A percentile compares a stretch with the other conserved stretches of the same genome.
These are phyloP conservation scores for Cryptophagus acutangulus DNA, from an alignment of 2,888 invertebrate species.

Conservation along the genomic window DNA sequence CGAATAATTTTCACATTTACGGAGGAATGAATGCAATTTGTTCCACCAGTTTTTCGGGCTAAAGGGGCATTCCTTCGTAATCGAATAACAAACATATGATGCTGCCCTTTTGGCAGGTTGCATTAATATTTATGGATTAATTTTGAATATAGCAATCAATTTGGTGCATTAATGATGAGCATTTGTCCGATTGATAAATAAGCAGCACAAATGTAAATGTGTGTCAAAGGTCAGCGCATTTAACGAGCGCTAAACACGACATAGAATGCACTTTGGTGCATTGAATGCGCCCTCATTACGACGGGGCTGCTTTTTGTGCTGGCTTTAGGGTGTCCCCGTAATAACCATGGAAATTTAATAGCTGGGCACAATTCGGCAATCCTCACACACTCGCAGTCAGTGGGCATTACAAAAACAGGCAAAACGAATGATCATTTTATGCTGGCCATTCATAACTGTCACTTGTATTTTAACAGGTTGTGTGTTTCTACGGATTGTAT, in stretches of 20 bases:
- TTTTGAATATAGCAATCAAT: too few relatives aligned
- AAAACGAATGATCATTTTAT: slow-evolving; percentile 43
- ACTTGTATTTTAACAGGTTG: slow-evolving; percentile 38
- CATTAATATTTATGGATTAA: too few relatives aligned
- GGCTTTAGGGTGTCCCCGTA: slow-evolving; percentile 32
- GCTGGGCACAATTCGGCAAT: slow-evolving; percentile 40
- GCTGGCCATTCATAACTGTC: slow-evolving; percentile 39
- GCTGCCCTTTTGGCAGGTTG: too few relatives aligned
- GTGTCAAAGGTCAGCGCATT: slow-evolving; percentile 25
- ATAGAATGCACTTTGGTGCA: slow-evolving; percentile 19
- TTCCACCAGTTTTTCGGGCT: too few relatives aligned
- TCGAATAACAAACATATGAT: too few relatives aligned
- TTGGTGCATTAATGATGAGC: too few relatives aligned
- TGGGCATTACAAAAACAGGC: slow-evolving; percentile 35
- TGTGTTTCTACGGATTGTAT: slow-evolving; percentile 36
- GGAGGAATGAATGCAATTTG: too few relatives aligned
- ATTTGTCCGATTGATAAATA: too few relatives aligned
- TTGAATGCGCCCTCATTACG: slow-evolving; percentile 33
- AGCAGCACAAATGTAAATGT: slow-evolving; percentile 24
- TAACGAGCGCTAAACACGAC: slow-evolving; percentile 29
- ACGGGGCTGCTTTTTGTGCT: slow-evolving; percentile 25
- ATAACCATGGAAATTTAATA: slow-evolving; percentile 44
- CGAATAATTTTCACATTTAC: too few relatives aligned
- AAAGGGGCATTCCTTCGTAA: too few relatives aligned
- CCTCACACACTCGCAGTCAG: slow-evolving; percentile 22